Conservation (phyloP, 2,797 vertebrate species). For the Sebastolobus altivelis region DNA sequence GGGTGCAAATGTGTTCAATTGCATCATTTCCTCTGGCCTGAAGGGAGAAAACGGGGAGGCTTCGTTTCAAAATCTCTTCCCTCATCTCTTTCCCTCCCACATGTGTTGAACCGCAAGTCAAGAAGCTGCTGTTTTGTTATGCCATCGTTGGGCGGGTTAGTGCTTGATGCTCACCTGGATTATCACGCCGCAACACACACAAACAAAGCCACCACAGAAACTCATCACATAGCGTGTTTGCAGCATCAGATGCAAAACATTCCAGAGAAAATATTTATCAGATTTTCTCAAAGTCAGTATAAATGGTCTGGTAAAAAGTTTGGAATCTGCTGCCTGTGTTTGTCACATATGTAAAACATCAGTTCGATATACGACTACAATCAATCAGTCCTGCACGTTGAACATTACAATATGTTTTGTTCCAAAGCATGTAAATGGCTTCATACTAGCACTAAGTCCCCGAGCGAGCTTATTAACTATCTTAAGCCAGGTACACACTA, state of each 20-base stretch:
- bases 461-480: too few species aligned
- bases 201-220: constrained; percentile 5
- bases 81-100: background rate
- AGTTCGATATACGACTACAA: too few species aligned
- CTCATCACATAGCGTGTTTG: background rate
- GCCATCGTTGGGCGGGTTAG: constrained; percentile 28
- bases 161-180: constrained; percentile 27
- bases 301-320: too few species aligned
- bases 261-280: background rate
- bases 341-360: too few species aligned
- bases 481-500: too few species aligned
- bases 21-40: background rate
- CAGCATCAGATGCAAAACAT: constrained; percentile 3
- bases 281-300: too few species aligned
- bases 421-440: too few species aligned
- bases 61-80: background rate
- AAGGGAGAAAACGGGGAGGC: background rate
- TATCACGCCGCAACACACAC: constrained; percentile 19
- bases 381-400: too few species aligned
- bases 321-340: too few species aligned
- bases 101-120: background rate
- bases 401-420: too few species aligned
- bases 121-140: constrained; percentile 31
- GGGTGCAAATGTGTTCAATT: background rate
- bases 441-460: too few species aligned